These are phyloP conservation scores for Stenopsyche tienmushanensis DNA, from an alignment of 1,140 invertebrate genomes.

Conservation along the genomic window DNA sequence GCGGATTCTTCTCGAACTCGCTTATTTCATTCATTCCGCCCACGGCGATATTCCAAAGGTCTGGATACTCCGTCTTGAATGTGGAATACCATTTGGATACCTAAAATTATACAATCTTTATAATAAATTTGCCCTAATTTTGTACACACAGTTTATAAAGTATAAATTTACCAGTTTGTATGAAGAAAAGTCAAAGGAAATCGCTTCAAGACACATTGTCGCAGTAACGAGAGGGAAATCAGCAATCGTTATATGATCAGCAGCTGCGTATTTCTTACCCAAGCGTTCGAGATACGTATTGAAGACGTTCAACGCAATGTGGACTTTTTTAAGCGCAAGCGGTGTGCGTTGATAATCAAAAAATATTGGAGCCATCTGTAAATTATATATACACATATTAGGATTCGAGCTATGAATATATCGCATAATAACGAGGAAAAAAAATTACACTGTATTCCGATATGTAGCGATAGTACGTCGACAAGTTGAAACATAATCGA, in stretches of 20 bases:
- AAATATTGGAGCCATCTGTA: slow-evolving; percentile 70
- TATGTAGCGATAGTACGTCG: slow-evolving; percentile 72
- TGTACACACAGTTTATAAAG: too few species aligned
- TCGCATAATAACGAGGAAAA: slow-evolving; percentile 17
- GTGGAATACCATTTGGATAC: slow-evolving; percentile 66
- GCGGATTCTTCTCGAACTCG: slow-evolving; percentile 66
- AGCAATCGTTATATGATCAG: slow-evolving; percentile 69
- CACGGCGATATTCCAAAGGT: slow-evolving; percentile 67
- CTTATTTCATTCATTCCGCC: slow-evolving; percentile 66
- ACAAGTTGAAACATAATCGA: slow-evolving; percentile 72
- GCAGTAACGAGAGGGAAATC: slow-evolving; percentile 70
- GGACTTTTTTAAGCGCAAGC: slow-evolving; percentile 63
- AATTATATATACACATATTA: slow-evolving; percentile 27
- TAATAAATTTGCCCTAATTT: neutral
- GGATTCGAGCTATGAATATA: neutral
- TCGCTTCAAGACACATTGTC: slow-evolving; percentile 71
- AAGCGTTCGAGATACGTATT: slow-evolving; percentile 64
- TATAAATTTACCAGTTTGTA: slow-evolving; percentile 52
- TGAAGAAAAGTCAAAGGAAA: slow-evolving; percentile 63
- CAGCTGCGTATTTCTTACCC: slow-evolving; percentile 66
- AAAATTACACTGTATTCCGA: slow-evolving; percentile 62
- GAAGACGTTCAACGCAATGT: slow-evolving; percentile 66
- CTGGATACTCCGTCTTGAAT: slow-evolving; percentile 66
- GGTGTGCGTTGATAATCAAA: slow-evolving; percentile 69
- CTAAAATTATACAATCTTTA: slow-evolving; percentile 29